Evolutionary conservation across 2,797 vertebrate species (phyloP).

Genomic region (Takifugu rubripes): DNA sequence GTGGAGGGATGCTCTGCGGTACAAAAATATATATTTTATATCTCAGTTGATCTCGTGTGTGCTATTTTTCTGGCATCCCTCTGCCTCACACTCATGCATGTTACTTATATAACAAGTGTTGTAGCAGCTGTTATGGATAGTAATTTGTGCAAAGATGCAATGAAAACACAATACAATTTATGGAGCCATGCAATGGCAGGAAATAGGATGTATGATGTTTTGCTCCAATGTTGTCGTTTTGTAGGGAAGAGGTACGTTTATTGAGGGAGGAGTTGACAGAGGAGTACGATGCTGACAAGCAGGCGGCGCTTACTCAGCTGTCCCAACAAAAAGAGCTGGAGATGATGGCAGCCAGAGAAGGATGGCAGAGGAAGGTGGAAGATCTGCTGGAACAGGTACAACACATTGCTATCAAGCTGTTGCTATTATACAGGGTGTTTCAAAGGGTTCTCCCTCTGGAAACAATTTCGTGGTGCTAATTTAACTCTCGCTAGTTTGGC

Average conservation of each 20-base stretch:
- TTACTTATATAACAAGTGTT: slow-evolving; percentile 9
- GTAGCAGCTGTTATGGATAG: neutral
- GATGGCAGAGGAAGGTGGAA: slow-evolving; percentile 97
- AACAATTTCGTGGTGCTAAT: no score
- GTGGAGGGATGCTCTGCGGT: slow-evolving; percentile 96
- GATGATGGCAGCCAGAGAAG: slow-evolving; percentile 87
- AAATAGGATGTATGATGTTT: neutral
- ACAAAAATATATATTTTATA: slow-evolving; percentile 6
- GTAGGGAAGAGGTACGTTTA: slow-evolving; percentile 89
- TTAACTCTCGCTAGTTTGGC: no score
- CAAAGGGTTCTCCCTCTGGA: no score
- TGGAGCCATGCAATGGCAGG: neutral
- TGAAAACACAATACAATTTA: slow-evolving; percentile 4
- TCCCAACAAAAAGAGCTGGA: slow-evolving; percentile 92
- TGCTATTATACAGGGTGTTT: no score
- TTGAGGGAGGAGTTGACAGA: slow-evolving; percentile 87
- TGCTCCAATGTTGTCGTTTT: neutral
- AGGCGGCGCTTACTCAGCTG: slow-evolving; percentile 85
- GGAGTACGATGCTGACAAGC: slow-evolving; percentile 92
- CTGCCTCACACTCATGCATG: slow-evolving; percentile 3
- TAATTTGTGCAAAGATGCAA: slow-evolving; percentile 3
- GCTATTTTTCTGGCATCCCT: slow-evolving; percentile 13
- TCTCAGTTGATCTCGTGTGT: neutral
- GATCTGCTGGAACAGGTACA: slow-evolving; percentile 79
- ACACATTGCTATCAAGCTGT: no score